Percentiles rank a stretch among this genome's conserved stretches.
Evolutionary conservation across 2,888 invertebrate species (phyloP).

Genomic region (Cataglyphis cursor): DNA sequence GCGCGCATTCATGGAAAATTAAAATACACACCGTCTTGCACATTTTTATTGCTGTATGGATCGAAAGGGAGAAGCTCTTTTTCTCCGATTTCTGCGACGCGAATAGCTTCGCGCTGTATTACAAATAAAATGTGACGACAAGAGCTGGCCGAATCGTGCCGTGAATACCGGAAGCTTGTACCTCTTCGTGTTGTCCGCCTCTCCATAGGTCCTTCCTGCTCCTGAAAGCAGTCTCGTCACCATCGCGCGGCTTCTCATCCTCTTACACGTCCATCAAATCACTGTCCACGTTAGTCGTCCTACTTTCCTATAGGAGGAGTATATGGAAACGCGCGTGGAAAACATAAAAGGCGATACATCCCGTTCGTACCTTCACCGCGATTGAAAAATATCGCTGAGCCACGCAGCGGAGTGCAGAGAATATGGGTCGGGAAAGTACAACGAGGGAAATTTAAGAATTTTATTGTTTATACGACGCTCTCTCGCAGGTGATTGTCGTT

Average conservation of each 20-base stretch:
- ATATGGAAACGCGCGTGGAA: slow-evolving; percentile 14
- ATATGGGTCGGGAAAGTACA: slow-evolving; percentile 47
- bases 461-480: slow-evolving; percentile 30
- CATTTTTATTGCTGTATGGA: slow-evolving; percentile 41
- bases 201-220: neutral
- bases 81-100: slow-evolving; percentile 19
- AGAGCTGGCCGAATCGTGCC: slow-evolving; percentile 40
- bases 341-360: slow-evolving; percentile 40
- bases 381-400: slow-evolving; percentile 26
- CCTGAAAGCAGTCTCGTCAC: neutral
- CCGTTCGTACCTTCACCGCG: neutral
- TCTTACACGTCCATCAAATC: slow-evolving; percentile 71
- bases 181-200: neutral
- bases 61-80: neutral
- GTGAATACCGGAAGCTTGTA: slow-evolving; percentile 28
- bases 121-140: slow-evolving; percentile 46
- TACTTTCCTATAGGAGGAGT: neutral
- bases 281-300: slow-evolving; percentile 43
- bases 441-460: slow-evolving; percentile 20
- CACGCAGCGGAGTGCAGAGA: neutral
- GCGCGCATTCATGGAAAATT: slow-evolving; percentile 49
- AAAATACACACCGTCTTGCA: slow-evolving; percentile 48
- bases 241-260: slow-evolving; percentile 57
- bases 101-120: slow-evolving; percentile 38
- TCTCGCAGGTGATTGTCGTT: slow-evolving; percentile 29